Conservation (phyloP, 2,797 vertebrate genomes). For the Acanthurus leucopareius region DNA sequence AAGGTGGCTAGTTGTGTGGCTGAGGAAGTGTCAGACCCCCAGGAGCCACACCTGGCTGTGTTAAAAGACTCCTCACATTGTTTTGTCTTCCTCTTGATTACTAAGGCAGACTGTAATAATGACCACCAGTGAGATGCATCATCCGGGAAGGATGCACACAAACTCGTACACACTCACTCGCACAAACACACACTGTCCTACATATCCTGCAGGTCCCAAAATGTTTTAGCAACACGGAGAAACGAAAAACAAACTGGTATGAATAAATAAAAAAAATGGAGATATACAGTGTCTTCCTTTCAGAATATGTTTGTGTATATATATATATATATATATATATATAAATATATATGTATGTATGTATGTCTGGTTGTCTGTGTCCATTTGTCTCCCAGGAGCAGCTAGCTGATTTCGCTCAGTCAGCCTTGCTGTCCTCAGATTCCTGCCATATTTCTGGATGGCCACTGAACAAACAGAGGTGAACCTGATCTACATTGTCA, state of each 20-base stretch:
- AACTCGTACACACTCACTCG: slow-evolving; percentile 16
- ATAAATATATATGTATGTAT: neutral
- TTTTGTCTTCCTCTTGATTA: slow-evolving; percentile 78
- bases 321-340: neutral
- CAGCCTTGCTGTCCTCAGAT: slow-evolving; percentile 48
- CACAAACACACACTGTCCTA: neutral
- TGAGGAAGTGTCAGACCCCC: slow-evolving; percentile 50
- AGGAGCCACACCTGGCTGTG: slow-evolving; percentile 63
- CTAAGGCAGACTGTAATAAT: slow-evolving; percentile 65
- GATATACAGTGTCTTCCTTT: neutral
- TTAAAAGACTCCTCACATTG: slow-evolving; percentile 66
- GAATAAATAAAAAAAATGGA: neutral
- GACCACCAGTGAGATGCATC: slow-evolving; percentile 49
- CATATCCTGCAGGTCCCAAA: neutral
- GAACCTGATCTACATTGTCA: slow-evolving; percentile 61
- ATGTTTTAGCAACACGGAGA: neutral
- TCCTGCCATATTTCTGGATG: slow-evolving; percentile 64
- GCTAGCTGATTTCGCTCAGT: slow-evolving; percentile 17
- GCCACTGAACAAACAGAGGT: slow-evolving; percentile 56
- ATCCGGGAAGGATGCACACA: slow-evolving; percentile 66
- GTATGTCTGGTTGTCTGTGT: neutral
- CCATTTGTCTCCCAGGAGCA: slow-evolving; percentile 30
- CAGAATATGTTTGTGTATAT: neutral
- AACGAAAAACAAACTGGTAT: neutral
- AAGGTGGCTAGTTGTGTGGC: neutral